Evolutionary conservation across 2,113 vertebrate species (phyloP).

Genomic region (Phycodurus eques): DNA sequence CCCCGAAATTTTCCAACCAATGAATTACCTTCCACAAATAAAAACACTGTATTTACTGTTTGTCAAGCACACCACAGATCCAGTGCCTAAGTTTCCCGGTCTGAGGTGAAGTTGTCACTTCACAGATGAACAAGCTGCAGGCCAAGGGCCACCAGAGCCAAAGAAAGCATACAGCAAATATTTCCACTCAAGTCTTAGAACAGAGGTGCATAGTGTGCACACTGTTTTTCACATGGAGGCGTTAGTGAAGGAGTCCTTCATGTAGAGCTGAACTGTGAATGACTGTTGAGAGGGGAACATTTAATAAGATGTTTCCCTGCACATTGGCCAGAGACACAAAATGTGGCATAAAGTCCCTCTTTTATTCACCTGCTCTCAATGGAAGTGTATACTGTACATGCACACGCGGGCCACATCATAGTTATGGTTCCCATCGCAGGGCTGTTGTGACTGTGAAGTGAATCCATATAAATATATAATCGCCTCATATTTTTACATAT

Average conservation of each 20-base stretch:
- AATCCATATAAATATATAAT: no score
- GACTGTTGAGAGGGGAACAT: slow-evolving; percentile 42
- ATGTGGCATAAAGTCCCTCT: slow-evolving; percentile 40
- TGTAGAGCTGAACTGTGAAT: slow-evolving; percentile 21
- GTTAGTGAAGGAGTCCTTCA: slow-evolving; percentile 44
- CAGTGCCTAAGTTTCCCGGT: slow-evolving; percentile 49
- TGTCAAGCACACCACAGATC: slow-evolving; percentile 30
- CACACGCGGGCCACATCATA: no score
- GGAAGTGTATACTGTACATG: not conserved
- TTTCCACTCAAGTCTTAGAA: slow-evolving; percentile 60
- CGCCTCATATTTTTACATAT: no score
- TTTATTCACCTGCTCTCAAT: slow-evolving; percentile 37
- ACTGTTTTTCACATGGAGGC: slow-evolving; percentile 55
- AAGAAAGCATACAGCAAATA: slow-evolving; percentile 68
- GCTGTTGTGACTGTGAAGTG: no score
- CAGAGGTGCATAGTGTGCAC: slow-evolving; percentile 56
- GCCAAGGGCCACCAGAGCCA: slow-evolving; percentile 58
- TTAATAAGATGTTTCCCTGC: slow-evolving; percentile 56
- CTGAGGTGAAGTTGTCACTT: slow-evolving; percentile 67
- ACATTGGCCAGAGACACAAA: slow-evolving; percentile 20
- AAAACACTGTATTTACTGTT: slow-evolving; percentile 22
- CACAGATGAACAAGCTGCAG: slow-evolving; percentile 66
- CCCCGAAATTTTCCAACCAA: slow-evolving; percentile 49
- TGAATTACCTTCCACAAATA: slow-evolving; percentile 30
- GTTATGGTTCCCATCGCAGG: no score